These are phyloP conservation scores for Tridacna gigas DNA, from an alignment of 2,888 invertebrate species.

Conservation along the genomic window DNA sequence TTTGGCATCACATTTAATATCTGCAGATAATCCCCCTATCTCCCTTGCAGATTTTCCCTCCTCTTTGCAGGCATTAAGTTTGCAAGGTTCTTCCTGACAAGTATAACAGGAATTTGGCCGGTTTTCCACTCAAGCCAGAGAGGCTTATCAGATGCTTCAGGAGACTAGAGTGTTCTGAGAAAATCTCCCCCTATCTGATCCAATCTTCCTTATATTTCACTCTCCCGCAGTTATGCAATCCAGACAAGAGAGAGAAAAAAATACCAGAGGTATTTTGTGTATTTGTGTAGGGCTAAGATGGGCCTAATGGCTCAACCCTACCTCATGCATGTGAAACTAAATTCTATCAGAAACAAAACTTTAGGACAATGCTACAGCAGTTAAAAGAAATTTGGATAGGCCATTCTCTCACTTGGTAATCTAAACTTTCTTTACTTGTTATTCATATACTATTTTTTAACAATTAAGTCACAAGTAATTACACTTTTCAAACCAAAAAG, in stretches of 20 bases:
- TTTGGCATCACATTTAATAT: not conserved
- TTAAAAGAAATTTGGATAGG: no score
- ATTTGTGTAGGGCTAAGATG: conserved; percentile 27
- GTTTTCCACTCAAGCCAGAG: conserved; percentile 50
- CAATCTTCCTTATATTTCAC: conserved; percentile 47
- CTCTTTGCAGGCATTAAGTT: not conserved
- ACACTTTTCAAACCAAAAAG: not conserved
- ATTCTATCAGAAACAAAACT: no score
- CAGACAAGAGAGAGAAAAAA: conserved; percentile 43
- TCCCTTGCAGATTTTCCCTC: not conserved
- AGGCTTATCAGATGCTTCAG: conserved; percentile 55
- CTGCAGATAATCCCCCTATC: not conserved
- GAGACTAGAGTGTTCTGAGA: conserved; percentile 45
- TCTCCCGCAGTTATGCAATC: conserved; percentile 54
- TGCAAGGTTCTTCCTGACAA: not conserved
- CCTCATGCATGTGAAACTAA: not conserved
- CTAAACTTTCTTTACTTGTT: no score
- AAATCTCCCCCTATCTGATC: conserved; percentile 42
- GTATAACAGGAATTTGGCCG: conserved; percentile 53
- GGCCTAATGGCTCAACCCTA: conserved; percentile 33
- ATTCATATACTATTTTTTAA: no score
- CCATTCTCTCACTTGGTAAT: no score
- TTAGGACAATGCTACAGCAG: no score
- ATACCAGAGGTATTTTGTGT: conserved; percentile 12
- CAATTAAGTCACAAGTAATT: no score